Evolutionary conservation across 2,113 vertebrate genomes (phyloP), one percentile per base, ranked within the genome.

Genomic region (Ptychochromis oligacanthus): DNA sequence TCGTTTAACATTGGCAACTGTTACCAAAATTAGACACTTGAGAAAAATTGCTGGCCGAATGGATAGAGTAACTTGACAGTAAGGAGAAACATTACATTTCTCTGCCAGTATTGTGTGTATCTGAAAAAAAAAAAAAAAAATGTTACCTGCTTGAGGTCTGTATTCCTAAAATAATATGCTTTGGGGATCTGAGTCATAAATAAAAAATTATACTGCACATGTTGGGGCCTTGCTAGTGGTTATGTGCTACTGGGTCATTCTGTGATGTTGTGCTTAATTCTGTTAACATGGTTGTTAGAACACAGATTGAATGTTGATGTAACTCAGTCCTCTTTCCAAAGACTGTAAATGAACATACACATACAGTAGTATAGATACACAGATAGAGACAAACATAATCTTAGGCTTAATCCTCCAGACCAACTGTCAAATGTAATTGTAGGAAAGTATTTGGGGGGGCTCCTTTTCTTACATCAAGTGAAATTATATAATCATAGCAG

Each of bases 401-500:
- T 81, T 11, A 74, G 76, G 80, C 58, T 87, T 88, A 56, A 82
- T 82, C 74, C 87, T 81, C 75, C 80, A 26, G 61, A 75, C 59
- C 75, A 46, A 75, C 82, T 88, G 87, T 93, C 90, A 89, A 62
- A 83, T 83, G 67, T 80, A 88, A 92, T 93, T 92, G 88, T 76
- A 80, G 85, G 87, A 92, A 87, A 89, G 74, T 84, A 80, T 93
- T 88, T 82, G 52, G 49, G 62, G 79, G 24, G 49, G 36, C 70
- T 79, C 43, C 82, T 89, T 90, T 65, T 36, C 81, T 72, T 82
- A 87, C 92, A 92, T 93, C 86, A 92, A 74, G 83, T 85, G 78
- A 76, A 92, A 88, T 93, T 74, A 87, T 81, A 79, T 75, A 89
- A 88, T 94, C 87, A 93, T 24, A 85, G 84, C 81, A 87, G 87